A percentile compares a stretch with the other conserved stretches of the same genome.
Conservation (phyloP, 2,888 invertebrate genomes). For the Rhingia campestris region DNA sequence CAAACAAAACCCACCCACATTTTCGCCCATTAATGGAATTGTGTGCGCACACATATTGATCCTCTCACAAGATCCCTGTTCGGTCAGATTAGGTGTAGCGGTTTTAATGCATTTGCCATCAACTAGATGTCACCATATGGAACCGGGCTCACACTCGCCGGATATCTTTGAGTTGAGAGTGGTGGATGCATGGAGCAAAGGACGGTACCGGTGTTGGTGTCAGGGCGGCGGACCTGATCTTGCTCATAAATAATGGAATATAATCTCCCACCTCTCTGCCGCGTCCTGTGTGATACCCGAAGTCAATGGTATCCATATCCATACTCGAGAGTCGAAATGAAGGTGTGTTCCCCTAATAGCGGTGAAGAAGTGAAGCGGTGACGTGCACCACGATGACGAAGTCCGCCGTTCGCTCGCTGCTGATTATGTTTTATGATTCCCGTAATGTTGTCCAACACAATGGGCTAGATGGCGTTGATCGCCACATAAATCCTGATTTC, state of each 20-base stretch:
- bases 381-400: slow-evolving; percentile 58
- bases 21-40: slow-evolving; percentile 71
- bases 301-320: not conserved
- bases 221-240: slow-evolving; percentile 52
- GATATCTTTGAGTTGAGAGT: slow-evolving; percentile 45
- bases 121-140: slow-evolving; percentile 72
- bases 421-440: slow-evolving; percentile 74
- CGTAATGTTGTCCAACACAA: slow-evolving; percentile 72
- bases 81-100: slow-evolving; percentile 65
- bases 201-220: slow-evolving; percentile 33
- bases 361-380: slow-evolving; percentile 23
- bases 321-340: slow-evolving; percentile 52
- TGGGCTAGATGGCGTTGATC: slow-evolving; percentile 71
- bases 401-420: slow-evolving; percentile 50
- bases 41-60: slow-evolving; percentile 70
- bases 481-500: slow-evolving; percentile 70
- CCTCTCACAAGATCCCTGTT: slow-evolving; percentile 51
- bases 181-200: slow-evolving; percentile 51
- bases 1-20: slow-evolving; percentile 72
- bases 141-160: slow-evolving; percentile 27
- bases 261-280: slow-evolving; percentile 68
- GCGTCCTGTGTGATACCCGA: slow-evolving; percentile 28
- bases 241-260: slow-evolving; percentile 74
- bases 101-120: slow-evolving; percentile 73
- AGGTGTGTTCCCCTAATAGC: slow-evolving; percentile 68